Conservation (phyloP, 2,888 invertebrate species). For the Tetramorium bicarinatum region DNA sequence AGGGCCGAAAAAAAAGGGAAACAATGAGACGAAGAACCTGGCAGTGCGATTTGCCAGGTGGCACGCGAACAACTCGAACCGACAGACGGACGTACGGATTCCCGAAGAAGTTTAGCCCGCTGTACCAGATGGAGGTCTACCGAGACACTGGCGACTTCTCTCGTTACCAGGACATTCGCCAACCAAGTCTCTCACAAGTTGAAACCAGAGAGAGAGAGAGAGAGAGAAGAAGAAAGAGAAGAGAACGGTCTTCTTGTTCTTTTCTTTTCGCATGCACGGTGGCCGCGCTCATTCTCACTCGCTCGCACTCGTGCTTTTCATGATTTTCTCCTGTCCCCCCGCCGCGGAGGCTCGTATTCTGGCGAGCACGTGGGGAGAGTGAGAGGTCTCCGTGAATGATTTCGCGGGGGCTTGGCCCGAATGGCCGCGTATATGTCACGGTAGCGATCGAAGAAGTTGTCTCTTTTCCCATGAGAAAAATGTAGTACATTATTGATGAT, state of each 20-base stretch:
- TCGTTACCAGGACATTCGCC: slow-evolving; percentile 74
- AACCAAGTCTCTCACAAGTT: slow-evolving; percentile 69
- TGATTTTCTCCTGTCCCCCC: slow-evolving; percentile 73
- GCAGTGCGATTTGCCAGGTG: slow-evolving; percentile 31
- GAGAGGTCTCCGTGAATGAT: slow-evolving; percentile 65
- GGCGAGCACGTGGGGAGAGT: slow-evolving; percentile 48
- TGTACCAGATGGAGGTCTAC: slow-evolving; percentile 74
- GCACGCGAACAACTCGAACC: slow-evolving; percentile 20
- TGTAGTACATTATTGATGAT: not conserved
- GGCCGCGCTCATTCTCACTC: slow-evolving; percentile 28
- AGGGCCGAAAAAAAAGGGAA: not conserved
- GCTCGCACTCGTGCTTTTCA: slow-evolving; percentile 62
- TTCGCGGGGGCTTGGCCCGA: slow-evolving; percentile 58
- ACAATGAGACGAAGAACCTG: slow-evolving; percentile 3
- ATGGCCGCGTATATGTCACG: slow-evolving; percentile 51
- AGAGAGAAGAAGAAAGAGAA: slow-evolving; percentile 50
- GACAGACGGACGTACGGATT: slow-evolving; percentile 19
- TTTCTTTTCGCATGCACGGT: not conserved
- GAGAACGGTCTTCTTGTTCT: slow-evolving; percentile 42
- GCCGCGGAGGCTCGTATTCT: slow-evolving; percentile 29
- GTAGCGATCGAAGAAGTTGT: slow-evolving; percentile 51
- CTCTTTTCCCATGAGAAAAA: slow-evolving; percentile 43
- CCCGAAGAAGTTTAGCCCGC: slow-evolving; percentile 29
- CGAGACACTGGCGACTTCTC: slow-evolving; percentile 76
- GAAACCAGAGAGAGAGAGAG: slow-evolving; percentile 54